phyloP scores from a whole-genome alignment of 2,888 invertebrate species.

The Fragum fragum region DNA sequence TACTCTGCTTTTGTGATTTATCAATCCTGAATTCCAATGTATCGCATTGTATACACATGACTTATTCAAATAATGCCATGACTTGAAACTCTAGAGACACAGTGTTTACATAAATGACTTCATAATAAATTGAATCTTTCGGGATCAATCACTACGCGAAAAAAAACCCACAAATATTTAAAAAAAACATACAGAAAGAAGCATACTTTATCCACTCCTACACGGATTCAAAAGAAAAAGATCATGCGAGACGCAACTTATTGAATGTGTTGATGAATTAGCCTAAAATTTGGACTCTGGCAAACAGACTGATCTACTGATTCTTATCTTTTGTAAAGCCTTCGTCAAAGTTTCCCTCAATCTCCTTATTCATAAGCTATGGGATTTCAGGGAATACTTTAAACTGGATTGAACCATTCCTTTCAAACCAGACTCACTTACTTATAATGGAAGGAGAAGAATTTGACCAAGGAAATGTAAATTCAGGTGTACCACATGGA shows the following conservation, averaged over 20 bases:
- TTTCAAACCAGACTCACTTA: constrained; percentile 26
- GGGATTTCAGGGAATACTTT: constrained; percentile 19
- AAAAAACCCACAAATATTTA: no score
- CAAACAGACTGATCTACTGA: constrained; percentile 34
- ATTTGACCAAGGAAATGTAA: constrained; percentile 8
- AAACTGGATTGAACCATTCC: constrained; percentile 23
- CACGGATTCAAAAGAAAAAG: constrained; percentile 36
- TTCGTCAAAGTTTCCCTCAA: constrained; percentile 48
- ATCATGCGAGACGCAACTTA: constrained; percentile 42
- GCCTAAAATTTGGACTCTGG: constrained; percentile 27
- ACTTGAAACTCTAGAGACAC: no score
- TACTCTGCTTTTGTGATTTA: no score
- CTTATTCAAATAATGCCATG: no score
- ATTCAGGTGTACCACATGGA: not conserved
- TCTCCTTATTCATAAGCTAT: constrained; percentile 37
- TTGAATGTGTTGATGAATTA: constrained; percentile 31
- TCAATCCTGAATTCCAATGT: no score
- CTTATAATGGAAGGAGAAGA: constrained; percentile 29
- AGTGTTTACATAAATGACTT: no score
- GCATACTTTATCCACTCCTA: constrained; percentile 12
- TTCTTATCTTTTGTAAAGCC: constrained; percentile 49
- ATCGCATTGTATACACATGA: no score
- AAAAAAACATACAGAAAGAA: constrained; percentile 3
- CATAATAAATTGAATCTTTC: no score
- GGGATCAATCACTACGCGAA: no score